phyloP scores from a whole-genome alignment of 2,113 vertebrate species.

The Prolemur simus region DNA sequence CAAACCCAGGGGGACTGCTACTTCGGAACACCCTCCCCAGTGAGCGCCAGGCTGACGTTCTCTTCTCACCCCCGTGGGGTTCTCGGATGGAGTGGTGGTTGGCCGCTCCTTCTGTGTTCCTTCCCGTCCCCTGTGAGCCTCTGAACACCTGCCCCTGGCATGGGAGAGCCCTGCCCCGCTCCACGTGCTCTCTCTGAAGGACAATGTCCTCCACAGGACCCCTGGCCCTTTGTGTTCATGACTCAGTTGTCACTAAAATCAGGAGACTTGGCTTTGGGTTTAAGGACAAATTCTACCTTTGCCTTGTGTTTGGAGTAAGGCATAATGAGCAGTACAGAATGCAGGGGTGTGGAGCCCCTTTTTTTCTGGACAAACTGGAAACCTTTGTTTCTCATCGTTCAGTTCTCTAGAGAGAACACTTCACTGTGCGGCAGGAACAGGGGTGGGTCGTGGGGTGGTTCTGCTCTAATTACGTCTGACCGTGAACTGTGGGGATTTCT shows the following conservation, averaged over 20 bases:
- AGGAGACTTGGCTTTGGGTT: background rate
- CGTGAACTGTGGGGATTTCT: rapidly evolving
- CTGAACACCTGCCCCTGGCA: background rate
- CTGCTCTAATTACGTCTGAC: background rate
- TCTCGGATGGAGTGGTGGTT: rapidly evolving
- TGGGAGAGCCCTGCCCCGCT: rapidly evolving
- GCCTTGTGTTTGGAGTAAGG: background rate
- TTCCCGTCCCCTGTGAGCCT: rapidly evolving
- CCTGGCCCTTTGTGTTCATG: rapidly evolving
- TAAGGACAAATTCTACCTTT: background rate
- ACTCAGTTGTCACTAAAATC: background rate
- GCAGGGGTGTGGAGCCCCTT: rapidly evolving
- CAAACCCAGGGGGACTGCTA: background rate
- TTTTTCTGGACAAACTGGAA: background rate
- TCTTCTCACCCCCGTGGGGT: rapidly evolving
- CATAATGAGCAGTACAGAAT: background rate
- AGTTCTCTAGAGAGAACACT: background rate
- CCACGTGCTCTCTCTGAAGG: rapidly evolving
- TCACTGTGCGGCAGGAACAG: background rate
- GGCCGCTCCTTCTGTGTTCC: rapidly evolving
- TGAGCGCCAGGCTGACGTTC: rapidly evolving
- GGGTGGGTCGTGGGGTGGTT: rapidly evolving
- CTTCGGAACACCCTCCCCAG: background rate
- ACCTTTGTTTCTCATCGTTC: too few species aligned
- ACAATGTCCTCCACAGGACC: rapidly evolving